Evolutionary conservation across 2,888 invertebrate genomes (phyloP).

Genomic region (Hypselothyrea guttata): DNA sequence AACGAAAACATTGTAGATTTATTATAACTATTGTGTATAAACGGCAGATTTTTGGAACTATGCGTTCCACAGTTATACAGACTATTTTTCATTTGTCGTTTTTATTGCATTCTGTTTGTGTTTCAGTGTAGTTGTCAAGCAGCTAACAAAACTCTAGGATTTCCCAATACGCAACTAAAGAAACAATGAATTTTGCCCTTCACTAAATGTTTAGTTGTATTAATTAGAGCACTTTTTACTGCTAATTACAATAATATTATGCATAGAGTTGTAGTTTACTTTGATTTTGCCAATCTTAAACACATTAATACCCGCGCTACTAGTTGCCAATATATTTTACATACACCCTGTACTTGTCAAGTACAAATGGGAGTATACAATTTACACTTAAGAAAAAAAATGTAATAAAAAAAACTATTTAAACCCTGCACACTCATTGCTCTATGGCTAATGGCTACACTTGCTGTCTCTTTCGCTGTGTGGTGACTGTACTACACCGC

Average conservation of each 20-base stretch:
- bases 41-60: constrained; percentile 52
- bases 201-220: too few relatives aligned
- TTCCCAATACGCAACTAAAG: constrained; percentile 16
- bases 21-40: constrained; percentile 37
- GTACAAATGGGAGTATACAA: background rate
- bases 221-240: constrained; percentile 34
- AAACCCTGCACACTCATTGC: constrained; percentile 47
- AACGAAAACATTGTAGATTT: constrained; percentile 34
- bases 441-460: constrained; percentile 35
- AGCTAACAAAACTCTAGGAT: constrained; percentile 30
- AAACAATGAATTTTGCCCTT: constrained; percentile 8
- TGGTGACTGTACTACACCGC: constrained; percentile 10
- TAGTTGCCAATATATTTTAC: constrained; percentile 52
- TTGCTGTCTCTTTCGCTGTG: constrained; percentile 8
- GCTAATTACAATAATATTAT: constrained; percentile 22
- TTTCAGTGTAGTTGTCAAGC: constrained; percentile 11
- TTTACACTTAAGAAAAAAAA: constrained; percentile 19
- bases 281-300: constrained; percentile 55
- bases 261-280: constrained; percentile 35
- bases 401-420: constrained; percentile 5
- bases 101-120: constrained; percentile 10
- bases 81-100: constrained; percentile 42
- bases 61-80: constrained; percentile 33
- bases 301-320: constrained; percentile 73
- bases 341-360: constrained; percentile 4